phyloP scores from a whole-genome alignment of 2,797 vertebrate genomes.

The Anniella stebbinsi region DNA sequence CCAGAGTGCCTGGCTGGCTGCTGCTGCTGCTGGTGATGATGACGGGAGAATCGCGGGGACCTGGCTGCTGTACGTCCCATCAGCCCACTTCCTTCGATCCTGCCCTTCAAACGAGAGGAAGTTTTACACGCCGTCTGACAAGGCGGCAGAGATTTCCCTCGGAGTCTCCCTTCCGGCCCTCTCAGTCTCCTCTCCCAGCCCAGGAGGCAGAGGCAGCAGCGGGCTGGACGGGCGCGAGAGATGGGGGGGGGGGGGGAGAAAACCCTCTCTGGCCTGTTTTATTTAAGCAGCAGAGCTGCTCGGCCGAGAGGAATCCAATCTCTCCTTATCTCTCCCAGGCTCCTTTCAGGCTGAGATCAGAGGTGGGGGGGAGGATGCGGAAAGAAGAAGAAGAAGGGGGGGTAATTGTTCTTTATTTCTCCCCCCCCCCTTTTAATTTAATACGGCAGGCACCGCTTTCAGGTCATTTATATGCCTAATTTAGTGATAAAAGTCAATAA shows the following conservation, averaged over 20 bases:
- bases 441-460: slow-evolving; percentile 87
- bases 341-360: slow-evolving; percentile 89
- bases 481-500: slow-evolving; percentile 90
- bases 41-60: not conserved
- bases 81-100: not conserved
- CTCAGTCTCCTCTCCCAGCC: not conserved
- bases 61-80: not conserved
- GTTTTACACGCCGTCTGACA: not conserved
- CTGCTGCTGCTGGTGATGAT: not conserved
- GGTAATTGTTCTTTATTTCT: slow-evolving; percentile 90
- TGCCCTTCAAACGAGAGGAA: not conserved
- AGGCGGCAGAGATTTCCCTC: not conserved
- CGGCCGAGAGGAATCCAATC: slow-evolving; percentile 82
- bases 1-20: not conserved
- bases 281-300: slow-evolving; percentile 76
- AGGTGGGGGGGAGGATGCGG: slow-evolving; percentile 81
- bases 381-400: slow-evolving; percentile 71
- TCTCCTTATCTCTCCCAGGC: slow-evolving; percentile 88
- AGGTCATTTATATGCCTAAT: slow-evolving; percentile 95
- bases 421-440: slow-evolving; percentile 82
- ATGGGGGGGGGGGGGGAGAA: too few species aligned
- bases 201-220: too few species aligned
- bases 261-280: slow-evolving; percentile 75
- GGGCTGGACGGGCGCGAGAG: not conserved
- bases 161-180: not conserved